Conservation (phyloP, 2,113 vertebrate species). For the Gavia stellata region DNA sequence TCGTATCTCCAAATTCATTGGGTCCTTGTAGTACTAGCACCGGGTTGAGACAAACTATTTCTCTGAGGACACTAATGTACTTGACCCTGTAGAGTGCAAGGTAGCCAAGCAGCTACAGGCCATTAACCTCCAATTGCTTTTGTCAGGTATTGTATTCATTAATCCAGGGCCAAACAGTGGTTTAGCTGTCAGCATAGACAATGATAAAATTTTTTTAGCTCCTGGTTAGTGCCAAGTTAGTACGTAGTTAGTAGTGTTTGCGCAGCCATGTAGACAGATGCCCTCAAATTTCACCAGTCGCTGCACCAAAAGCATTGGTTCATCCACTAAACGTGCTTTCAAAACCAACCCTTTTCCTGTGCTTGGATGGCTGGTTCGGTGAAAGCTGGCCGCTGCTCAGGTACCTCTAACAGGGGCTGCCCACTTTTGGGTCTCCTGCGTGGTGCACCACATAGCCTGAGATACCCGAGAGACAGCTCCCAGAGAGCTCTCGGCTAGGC, state of each 20-base stretch:
- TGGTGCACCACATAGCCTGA: rapidly evolving
- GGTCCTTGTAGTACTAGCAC: not conserved
- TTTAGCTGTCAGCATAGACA: not conserved
- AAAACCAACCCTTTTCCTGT: not conserved
- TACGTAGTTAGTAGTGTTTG: not conserved
- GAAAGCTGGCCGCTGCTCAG: rapidly evolving
- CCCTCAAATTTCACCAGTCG: rapidly evolving
- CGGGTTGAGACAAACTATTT: not conserved
- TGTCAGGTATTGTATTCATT: not conserved
- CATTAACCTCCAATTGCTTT: constrained; percentile 15
- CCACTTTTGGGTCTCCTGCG: rapidly evolving
- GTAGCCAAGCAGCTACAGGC: constrained; percentile 1
- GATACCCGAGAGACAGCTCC: not conserved
- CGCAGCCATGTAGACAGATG: not conserved
- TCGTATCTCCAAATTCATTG: not conserved
- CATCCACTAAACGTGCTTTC: not conserved
- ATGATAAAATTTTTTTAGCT: not conserved
- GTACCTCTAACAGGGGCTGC: not conserved
- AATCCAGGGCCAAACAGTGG: not conserved
- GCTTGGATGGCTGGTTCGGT: not conserved
- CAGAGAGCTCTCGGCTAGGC: rapidly evolving
- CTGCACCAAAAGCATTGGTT: not conserved
- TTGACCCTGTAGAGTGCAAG: not conserved
- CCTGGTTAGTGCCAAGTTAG: not conserved
- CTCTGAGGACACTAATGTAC: not conserved